A percentile compares a stretch with the other conserved stretches of the same genome.
Conservation (phyloP, 2,113 vertebrate species). For the Chascanopsetta lugubris region DNA sequence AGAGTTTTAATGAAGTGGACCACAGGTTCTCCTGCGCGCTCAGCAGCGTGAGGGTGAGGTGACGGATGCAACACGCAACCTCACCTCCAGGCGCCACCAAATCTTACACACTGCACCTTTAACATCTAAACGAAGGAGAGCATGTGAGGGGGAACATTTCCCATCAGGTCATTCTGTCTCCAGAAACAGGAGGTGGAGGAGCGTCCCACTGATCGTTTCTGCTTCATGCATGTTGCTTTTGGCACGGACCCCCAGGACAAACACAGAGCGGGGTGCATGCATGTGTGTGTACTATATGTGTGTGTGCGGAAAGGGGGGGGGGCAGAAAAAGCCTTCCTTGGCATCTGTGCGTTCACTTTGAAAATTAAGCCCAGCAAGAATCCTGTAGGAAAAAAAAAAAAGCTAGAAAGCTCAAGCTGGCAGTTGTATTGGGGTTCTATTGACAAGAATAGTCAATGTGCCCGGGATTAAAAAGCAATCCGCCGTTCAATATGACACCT, state of each 20-base stretch:
- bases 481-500: slow-evolving; percentile 81
- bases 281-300: not conserved
- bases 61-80: too few species aligned
- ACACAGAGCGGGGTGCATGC: slow-evolving; percentile 40
- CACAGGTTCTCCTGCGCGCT: too few species aligned
- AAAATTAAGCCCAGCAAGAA: slow-evolving; percentile 85
- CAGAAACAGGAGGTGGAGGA: slow-evolving; percentile 68
- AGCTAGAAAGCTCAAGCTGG: slow-evolving; percentile 80
- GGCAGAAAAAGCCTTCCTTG: slow-evolving; percentile 73
- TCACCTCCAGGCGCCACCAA: too few species aligned
- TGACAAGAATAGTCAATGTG: slow-evolving; percentile 84
- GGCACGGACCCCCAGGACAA: slow-evolving; percentile 75
- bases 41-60: too few species aligned
- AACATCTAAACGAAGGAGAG: too few species aligned
- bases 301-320: not conserved
- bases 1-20: too few species aligned
- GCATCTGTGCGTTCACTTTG: slow-evolving; percentile 84
- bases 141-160: slow-evolving; percentile 46
- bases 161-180: slow-evolving; percentile 65
- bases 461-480: slow-evolving; percentile 84
- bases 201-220: slow-evolving; percentile 73
- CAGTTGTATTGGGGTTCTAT: slow-evolving; percentile 83
- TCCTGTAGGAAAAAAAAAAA: slow-evolving; percentile 73
- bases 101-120: too few species aligned
- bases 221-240: slow-evolving; percentile 77